Percentiles rank a stretch among this genome's conserved stretches.
phyloP scores from a whole-genome alignment of 2,113 vertebrate species.

The Origma solitaria region DNA sequence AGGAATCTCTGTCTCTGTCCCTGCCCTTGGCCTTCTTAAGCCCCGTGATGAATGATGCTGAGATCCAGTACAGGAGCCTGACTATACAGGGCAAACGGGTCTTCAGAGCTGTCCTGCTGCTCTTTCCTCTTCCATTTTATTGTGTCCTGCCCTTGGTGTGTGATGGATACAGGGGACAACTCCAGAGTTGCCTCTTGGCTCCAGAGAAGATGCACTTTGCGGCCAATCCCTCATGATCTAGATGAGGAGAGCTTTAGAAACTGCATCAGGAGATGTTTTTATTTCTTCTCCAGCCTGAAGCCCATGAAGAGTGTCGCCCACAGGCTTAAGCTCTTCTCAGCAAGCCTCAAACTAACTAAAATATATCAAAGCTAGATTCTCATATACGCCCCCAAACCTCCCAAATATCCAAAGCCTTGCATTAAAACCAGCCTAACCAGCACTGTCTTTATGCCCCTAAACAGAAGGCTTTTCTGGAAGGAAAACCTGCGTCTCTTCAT shows the following conservation, averaged over 20 bases:
- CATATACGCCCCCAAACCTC: background rate
- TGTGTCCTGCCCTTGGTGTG: background rate
- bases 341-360: slow-evolving; percentile 2
- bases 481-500: background rate
- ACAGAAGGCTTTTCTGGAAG: background rate
- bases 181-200: background rate
- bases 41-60: background rate
- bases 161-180: background rate
- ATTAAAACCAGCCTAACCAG: background rate
- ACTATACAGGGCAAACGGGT: background rate
- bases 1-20: background rate
- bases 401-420: background rate
- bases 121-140: background rate
- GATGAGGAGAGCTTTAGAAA: background rate
- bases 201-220: background rate
- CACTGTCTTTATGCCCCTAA: background rate
- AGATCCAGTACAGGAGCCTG: background rate
- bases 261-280: background rate
- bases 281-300: background rate
- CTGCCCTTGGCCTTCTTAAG: background rate
- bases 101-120: background rate
- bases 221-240: background rate
- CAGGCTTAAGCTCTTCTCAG: background rate
- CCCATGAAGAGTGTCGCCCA: background rate
- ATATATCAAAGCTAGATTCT: background rate